Evolutionary conservation across 1,140 invertebrate genomes (phyloP), one percentile per base, ranked within the genome.

Genomic region (Lethrus apterus): DNA sequence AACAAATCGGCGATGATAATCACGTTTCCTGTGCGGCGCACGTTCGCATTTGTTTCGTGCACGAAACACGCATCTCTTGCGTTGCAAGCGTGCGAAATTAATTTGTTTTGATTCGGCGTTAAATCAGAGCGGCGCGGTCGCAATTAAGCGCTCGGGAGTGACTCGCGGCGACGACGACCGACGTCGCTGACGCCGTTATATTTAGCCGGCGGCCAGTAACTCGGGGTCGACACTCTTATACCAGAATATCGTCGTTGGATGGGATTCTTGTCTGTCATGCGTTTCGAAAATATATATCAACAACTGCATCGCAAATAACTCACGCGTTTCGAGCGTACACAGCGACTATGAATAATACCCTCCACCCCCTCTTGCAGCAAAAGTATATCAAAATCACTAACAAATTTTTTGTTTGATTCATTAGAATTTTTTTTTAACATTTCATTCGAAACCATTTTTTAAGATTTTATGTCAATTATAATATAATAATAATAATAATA

Each of bases 141-240:
- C 35, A 38, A 38, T 38, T 38, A 38, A 21, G 35, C 24, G 18
- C 35, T n/a, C n/a, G 35, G 14, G 35, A 21, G 20, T 18, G 35
- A 21, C 17, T 18, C 35, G 35, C 35, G 35, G 11, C 35, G 35
- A n/a, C n/a, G n/a, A n/a, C n/a, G n/a, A n/a, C n/a, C n/a, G n/a
- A n/a, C 17, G 35, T 38, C 35, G 20, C 20, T 38, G 35, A 38
- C 35, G 35, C 35, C 35, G 35, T 38, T 38, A 38, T 38, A 38
- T 38, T 38, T 38, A 38, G 35, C 20, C 35, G 35, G 35, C n/a
- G n/a, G 17, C 19, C 35, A 38, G 20, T 38, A 38, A 38, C 35
- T 38, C 18, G 35, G 35, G 35, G 35, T 38, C 35, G 35, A 38
- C 35, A 38, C 35, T 38, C 35, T 38, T 38, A 21, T 38, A 38